Conservation (phyloP, 2,888 invertebrate genomes). For the Fissipunctia ypsillon region DNA sequence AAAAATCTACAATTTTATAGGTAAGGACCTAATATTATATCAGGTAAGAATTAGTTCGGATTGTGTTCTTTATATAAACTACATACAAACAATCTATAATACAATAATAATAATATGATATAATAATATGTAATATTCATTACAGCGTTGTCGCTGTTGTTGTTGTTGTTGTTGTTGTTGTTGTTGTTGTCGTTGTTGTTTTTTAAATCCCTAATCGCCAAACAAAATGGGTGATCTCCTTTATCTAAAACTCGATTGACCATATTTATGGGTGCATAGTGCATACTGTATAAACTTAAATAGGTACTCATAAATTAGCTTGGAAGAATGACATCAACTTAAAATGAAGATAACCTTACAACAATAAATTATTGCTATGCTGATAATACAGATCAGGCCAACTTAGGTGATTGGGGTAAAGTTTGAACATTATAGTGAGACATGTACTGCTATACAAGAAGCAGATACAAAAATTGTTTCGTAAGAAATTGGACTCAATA, state of each 20-base stretch:
- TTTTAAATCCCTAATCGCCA: too few species aligned
- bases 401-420: background rate
- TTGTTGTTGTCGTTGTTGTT: too few species aligned
- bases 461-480: background rate
- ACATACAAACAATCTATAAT: too few species aligned
- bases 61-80: too few species aligned
- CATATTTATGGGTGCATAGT: background rate
- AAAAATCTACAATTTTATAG: too few species aligned
- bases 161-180: too few species aligned
- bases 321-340: background rate
- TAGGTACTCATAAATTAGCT: background rate
- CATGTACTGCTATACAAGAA: background rate
- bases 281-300: background rate
- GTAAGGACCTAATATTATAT: too few species aligned
- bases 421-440: background rate
- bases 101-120: too few species aligned
- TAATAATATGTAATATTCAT: too few species aligned
- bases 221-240: too few species aligned
- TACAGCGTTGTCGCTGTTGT: too few species aligned
- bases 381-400: background rate
- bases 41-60: too few species aligned
- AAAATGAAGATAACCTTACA: constrained; percentile 10
- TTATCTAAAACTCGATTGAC: background rate
- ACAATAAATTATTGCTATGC: constrained; percentile 7
- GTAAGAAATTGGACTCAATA: background rate